Evolutionary conservation across 2,113 vertebrate species (phyloP).

Genomic region (Alethe castanea): DNA sequence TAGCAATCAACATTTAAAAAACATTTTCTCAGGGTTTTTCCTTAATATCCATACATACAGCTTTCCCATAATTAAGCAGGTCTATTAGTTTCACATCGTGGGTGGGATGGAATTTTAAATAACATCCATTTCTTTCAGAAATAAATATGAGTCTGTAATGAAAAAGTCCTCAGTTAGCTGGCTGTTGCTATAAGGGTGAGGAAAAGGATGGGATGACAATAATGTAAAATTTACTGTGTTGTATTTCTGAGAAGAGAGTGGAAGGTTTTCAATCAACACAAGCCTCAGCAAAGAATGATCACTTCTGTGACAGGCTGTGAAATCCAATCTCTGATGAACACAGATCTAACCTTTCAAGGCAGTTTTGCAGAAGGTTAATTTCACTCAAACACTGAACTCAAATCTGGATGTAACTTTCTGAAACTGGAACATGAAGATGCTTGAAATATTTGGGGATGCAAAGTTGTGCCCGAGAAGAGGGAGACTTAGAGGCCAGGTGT

Average conservation of each 20-base stretch:
- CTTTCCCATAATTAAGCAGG: constrained; percentile 73
- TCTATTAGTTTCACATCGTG: constrained; percentile 73
- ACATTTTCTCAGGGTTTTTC: constrained; percentile 64
- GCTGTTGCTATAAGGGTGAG: background rate
- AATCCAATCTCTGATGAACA: background rate
- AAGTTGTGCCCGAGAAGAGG: accelerated
- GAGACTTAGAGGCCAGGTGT: background rate
- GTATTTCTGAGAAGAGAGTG: background rate
- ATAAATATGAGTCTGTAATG: constrained; percentile 53
- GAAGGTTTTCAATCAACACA: background rate
- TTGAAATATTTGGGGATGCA: background rate
- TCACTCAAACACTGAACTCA: background rate
- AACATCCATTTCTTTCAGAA: constrained; percentile 69
- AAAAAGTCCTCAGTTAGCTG: constrained; percentile 61
- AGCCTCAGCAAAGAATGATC: constrained; percentile 10
- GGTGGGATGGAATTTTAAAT: constrained; percentile 75
- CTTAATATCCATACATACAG: constrained; percentile 49
- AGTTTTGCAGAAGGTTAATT: constrained; percentile 10
- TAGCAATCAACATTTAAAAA: constrained; percentile 73
- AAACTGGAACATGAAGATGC: background rate
- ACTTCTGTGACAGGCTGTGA: constrained; percentile 27
- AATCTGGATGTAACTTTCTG: background rate
- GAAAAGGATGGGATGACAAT: constrained; percentile 20
- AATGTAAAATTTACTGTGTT: background rate
- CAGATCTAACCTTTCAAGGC: constrained; percentile 27